Base-by-base conservation (phyloP, 2,113 vertebrate genomes). In the Circaetus cinerascens region DNA sequence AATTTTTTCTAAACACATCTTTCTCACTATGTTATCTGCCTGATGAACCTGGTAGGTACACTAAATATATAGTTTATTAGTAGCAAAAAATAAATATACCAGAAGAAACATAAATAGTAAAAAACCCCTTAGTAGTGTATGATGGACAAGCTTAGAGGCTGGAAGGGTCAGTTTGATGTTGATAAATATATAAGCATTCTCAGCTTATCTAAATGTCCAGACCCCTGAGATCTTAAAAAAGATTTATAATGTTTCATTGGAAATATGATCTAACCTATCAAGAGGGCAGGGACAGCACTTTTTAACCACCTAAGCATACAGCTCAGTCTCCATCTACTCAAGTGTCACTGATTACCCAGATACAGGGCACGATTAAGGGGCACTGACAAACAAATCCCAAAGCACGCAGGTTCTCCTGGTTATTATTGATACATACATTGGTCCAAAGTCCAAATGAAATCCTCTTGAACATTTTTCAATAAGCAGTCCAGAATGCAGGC, bases 361-460 rank as follows among this genome's bases (percentile, higher is more conserved):
- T 69, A 45, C 11, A 41, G 5, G 7, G 20, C 10, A 20, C 0
- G 1, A 15, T 53, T 15, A 62, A 62, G 16, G 19, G 6, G 4
- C 7, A 25, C 30, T 69, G 68, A 59, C 5, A 73, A 85, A 55
- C 3, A 82, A 38, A 83, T 18, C 27, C 3, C 43, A 64, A 71
- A 83, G 36, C 7, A 53, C 25, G 9, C 4, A 51, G 13, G 4
- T 73, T 82, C 8, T 75, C 7, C 23, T 50, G 22, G 17, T 78
- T 78, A 14, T 6, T 86, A 19, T n/a, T 78, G 29, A 71, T 21
- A 41, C 13, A 20, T 57, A 46, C 11, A 22, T 26, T 29, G 5
- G 27, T 34, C 21, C 23, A 48, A 75, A 59, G 13, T 43, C 19
- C 26, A 48, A 41, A 60, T 36, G 2, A 91, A 80, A 89, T 64